Conservation (phyloP, 1,140 invertebrate species). For the Dolichoris vasculosae region DNA sequence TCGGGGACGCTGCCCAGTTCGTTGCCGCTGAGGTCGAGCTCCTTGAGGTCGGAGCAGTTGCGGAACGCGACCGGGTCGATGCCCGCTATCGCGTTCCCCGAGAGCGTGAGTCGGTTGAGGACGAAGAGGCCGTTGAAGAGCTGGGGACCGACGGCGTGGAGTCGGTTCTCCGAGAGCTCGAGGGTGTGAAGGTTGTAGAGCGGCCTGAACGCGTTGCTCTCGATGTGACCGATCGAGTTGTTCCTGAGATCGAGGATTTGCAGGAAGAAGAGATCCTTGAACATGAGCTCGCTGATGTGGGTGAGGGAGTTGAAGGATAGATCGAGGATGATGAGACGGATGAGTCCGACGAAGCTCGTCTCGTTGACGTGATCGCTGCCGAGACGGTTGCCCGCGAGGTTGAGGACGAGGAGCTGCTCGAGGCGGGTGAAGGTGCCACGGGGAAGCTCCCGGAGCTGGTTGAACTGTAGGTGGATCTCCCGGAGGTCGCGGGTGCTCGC, state of each 20-base stretch:
- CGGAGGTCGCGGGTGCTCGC: slow-evolving; percentile 83
- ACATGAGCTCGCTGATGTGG: slow-evolving; percentile 86
- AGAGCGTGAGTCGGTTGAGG: slow-evolving; percentile 87
- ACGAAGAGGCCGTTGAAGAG: slow-evolving; percentile 90
- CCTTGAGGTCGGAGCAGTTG: slow-evolving; percentile 92
- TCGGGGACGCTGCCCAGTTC: slow-evolving; percentile 86
- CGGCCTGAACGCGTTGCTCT: slow-evolving; percentile 89
- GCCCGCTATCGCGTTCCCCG: slow-evolving; percentile 87
- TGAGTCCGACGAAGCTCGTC: slow-evolving; percentile 88
- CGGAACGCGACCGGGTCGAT: slow-evolving; percentile 89
- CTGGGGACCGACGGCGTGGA: slow-evolving; percentile 86
- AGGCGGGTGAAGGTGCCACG: slow-evolving; percentile 88
- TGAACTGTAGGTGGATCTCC: slow-evolving; percentile 89
- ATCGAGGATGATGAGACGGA: slow-evolving; percentile 88
- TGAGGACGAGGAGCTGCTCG: slow-evolving; percentile 87
- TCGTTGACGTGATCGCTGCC: slow-evolving; percentile 87
- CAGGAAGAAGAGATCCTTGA: slow-evolving; percentile 90
- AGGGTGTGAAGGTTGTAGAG: slow-evolving; percentile 91
- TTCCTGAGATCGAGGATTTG: slow-evolving; percentile 91
- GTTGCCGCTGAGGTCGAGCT: slow-evolving; percentile 92
- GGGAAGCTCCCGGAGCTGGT: slow-evolving; percentile 85
- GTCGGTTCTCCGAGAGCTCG: slow-evolving; percentile 88
- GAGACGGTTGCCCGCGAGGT: slow-evolving; percentile 90
- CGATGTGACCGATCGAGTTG: slow-evolving; percentile 89
- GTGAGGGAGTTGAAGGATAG: slow-evolving; percentile 89